Conservation (phyloP, 1,140 invertebrate species). For the Ceratosolen fusciceps region DNA sequence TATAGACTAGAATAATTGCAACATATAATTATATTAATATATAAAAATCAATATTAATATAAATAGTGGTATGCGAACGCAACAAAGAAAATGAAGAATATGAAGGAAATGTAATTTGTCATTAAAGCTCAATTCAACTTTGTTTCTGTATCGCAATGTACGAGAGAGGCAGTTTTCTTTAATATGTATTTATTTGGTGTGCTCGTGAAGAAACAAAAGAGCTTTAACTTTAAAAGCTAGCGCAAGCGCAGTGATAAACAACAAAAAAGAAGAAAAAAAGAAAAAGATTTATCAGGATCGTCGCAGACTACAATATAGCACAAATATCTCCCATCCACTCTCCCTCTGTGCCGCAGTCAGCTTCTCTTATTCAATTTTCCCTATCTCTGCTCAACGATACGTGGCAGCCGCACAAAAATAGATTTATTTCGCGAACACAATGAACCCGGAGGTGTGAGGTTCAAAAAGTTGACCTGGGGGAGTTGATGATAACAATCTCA, state of each 20-base stretch:
- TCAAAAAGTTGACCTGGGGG: conserved; percentile 9
- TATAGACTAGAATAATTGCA: no score
- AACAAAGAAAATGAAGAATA: no score
- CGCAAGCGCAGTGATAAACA: not conserved
- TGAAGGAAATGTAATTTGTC: not conserved
- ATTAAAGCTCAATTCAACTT: not conserved
- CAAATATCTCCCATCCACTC: not conserved
- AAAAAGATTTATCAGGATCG: conserved; percentile 41
- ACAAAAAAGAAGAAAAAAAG: no score
- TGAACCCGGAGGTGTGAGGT: conserved; percentile 8
- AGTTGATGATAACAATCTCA: conserved; percentile 44
- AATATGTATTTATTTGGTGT: not conserved
- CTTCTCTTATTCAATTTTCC: conserved; percentile 24
- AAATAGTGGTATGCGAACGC: no score
- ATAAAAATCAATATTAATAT: no score
- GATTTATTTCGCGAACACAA: conserved; percentile 46
- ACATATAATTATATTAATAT: no score
- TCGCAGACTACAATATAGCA: conserved; percentile 22
- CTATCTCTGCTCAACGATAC: conserved; percentile 7
- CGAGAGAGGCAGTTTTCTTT: not conserved
- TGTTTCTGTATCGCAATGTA: not conserved
- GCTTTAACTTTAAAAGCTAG: conserved; percentile 28
- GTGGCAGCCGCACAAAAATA: conserved; percentile 31
- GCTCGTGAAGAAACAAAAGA: conserved; percentile 40
- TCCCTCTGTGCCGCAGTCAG: not conserved